Base-by-base conservation (phyloP, 2,888 invertebrate species). In the Melanophora roralis region DNA sequence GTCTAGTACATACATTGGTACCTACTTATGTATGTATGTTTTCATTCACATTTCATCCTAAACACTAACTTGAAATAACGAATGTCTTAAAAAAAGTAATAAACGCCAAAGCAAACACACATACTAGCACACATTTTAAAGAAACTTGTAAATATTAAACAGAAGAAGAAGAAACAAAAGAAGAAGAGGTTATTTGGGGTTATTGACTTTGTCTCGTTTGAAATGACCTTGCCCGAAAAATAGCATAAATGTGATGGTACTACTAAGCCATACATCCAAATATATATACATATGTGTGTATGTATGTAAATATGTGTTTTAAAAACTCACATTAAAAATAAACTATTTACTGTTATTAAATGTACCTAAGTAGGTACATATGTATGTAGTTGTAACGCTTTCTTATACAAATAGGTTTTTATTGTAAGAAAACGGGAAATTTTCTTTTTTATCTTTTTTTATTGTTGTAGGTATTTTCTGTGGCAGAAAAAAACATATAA, bases 211-310 rank as follows among this genome's bases (percentile, higher is more conserved):
- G 89, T 89, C 89, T 89, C 87, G 86, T 79, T 87, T 87, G 27
- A 80, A 80, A 88, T 89, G 89, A 89, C 89, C 89, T 89, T 89
- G 89, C 86, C 89, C 89, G 88, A 89, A 89, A 89, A 89, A 87
- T 85, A 86, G 85, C 85, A 62, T 74, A 57, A 78, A 81, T n/a
- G n/a, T n/a, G n/a, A n/a, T n/a, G n/a, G n/a, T 64, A 43, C 43
- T 40, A 67, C 43, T 34, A n/a, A n/a, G n/a, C 43, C 5, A 40
- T n/a, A 51, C 12, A 53, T 67, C n/a, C 32, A 23, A 59, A 23
- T 40, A 57, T 9, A 57, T 51, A n/a, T n/a, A n/a, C n/a, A n/a
- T n/a, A n/a, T n/a, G n/a, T n/a, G n/a, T n/a, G n/a, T n/a, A n/a
- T n/a, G n/a, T n/a, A n/a, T n/a, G n/a, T n/a, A n/a, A n/a, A n/a